Base-by-base conservation (phyloP, 2,113 vertebrate genomes). In the Pungitius pungitius region DNA sequence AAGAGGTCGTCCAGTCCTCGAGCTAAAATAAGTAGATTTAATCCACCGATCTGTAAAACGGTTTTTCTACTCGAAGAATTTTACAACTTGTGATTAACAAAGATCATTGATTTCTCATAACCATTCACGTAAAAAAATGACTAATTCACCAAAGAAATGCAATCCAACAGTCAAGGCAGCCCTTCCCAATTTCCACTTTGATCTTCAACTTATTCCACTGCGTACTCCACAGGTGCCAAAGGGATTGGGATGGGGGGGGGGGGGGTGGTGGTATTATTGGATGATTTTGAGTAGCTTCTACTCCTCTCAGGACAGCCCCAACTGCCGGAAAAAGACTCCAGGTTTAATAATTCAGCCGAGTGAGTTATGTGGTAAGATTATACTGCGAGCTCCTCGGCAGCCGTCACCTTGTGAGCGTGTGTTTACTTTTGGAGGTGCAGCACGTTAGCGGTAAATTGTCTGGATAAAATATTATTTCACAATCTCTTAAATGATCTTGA, bases 291-390 rank as follows among this genome's bases (percentile, higher is more conserved):
- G n/a, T n/a, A 39, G 64, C 59, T 81, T 72, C 27, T 2, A 15
- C 47, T 84, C 27, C 69, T 84, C 65, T 27, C 6, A 35, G 67
- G 74, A 65, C 70, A 77, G 37, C 55, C 80, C 45, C 64, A n/a
- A n/a, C n/a, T n/a, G n/a, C n/a, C n/a, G n/a, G n/a, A n/a, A 40
- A 87, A 87, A 84, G 81, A 83, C 77, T 86, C 68, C 69, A 64
- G 81, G 77, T 86, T 92, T 86, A 92, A 92, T 92, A 85, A 91
- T 92, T 90, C 73, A 92, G 75, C 76, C 69, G 69, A 59, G 81
- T 79, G 84, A 81, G 79, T 64, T 84, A 72, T 84, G 84, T 67
- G 80, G 88, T 84, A 90, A 91, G 88, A 82, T 82, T 91, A 91
- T 82, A 86, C 82, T 78, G 81, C 73, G 2, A 69, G 77, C 81